Evolutionary conservation across 2,113 vertebrate species (phyloP), one percentile per base, ranked within the genome.

Genomic region (Pleuronectes platessa): DNA sequence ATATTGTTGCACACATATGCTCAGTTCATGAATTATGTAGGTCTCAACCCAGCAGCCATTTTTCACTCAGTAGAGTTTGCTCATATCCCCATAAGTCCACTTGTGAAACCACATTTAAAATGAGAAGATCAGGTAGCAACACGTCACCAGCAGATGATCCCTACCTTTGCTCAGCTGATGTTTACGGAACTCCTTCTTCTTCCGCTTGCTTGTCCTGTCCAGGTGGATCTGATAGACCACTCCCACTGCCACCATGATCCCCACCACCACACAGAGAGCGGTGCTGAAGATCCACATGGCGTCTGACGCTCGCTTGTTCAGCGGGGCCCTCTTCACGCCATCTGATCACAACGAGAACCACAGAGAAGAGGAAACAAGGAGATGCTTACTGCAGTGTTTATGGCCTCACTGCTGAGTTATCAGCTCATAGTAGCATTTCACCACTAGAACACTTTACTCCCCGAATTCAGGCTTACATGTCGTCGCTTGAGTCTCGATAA

Each of bases 271-370:
- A 23, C 85, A 90, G 9, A 94, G 88, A 4, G 0, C 88, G 0
- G 87, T 86, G 83, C 90, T 91, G 87, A 93, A 92, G 7, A 93
- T 74, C 93, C 93, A 94, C 81, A 93, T 62, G 71, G 63, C 67
- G 17, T 89, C 72, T 0, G 85, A 88, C 0, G 87, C 88, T 24
- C 89, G 81, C 70, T 90, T 91, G 13, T 20, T 20, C 37, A 60
- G 2, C 49, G n/a, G 12, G n/a, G 1, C 20, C 20, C 18, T n/a
- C 18, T n/a, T 0, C 51, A 54, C 51, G 20, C 51, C 51, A 21
- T 54, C 51, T 54, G 51, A 20, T 6, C 49, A 51, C 49, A 14
- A 47, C 12, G 45, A 14, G 13, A 51, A 17, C 47, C 47, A 51
- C 47, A 51, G 47, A 51, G 45, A 4, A 47, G 35, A 14, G 47